A percentile compares a stretch with the other conserved stretches of the same genome.
These are phyloP conservation scores for Hippasteria phrygiana DNA, from an alignment of 53 echinoderm and acorn worm genomes.

Conservation along the genomic window DNA sequence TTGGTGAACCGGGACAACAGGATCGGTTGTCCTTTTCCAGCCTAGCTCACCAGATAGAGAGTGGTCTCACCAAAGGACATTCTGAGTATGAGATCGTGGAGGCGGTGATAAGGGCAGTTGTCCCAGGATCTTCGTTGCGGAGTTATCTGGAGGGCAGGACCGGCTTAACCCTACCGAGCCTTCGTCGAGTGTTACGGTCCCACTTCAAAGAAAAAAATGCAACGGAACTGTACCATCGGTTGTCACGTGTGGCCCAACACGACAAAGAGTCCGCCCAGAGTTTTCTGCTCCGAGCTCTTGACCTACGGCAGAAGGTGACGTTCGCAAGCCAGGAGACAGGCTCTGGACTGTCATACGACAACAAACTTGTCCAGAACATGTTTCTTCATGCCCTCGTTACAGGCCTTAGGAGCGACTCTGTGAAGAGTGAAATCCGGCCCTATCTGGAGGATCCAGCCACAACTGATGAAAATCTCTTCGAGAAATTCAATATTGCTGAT, in stretches of 20 bases:
- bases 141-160: slow-evolving; percentile 68
- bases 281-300: background rate
- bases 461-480: slow-evolving; percentile 52
- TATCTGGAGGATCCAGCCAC: slow-evolving; percentile 13
- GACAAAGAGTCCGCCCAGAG: slow-evolving; percentile 9
- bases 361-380: slow-evolving; percentile 40
- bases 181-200: slow-evolving; percentile 47
- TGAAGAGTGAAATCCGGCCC: slow-evolving; percentile 63
- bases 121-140: slow-evolving; percentile 44
- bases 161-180: slow-evolving; percentile 36
- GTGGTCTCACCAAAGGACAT: slow-evolving; percentile 5
- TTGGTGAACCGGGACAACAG: slow-evolving; percentile 24
- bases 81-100: slow-evolving; percentile 28
- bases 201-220: slow-evolving; percentile 75
- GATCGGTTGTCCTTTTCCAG: background rate
- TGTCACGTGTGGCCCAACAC: slow-evolving; percentile 28
- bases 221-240: slow-evolving; percentile 61
- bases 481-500: slow-evolving; percentile 7
- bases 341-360: slow-evolving; percentile 22
- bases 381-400: slow-evolving; percentile 65
- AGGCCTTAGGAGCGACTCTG: slow-evolving; percentile 52
- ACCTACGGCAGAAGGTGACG: background rate
- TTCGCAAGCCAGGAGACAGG: slow-evolving; percentile 32
- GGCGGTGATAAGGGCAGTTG: slow-evolving; percentile 66
- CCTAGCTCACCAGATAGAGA: slow-evolving; percentile 14